Evolutionary conservation across 1,140 invertebrate species (phyloP).

Genomic region (Pseudomyrmex gracilis): DNA sequence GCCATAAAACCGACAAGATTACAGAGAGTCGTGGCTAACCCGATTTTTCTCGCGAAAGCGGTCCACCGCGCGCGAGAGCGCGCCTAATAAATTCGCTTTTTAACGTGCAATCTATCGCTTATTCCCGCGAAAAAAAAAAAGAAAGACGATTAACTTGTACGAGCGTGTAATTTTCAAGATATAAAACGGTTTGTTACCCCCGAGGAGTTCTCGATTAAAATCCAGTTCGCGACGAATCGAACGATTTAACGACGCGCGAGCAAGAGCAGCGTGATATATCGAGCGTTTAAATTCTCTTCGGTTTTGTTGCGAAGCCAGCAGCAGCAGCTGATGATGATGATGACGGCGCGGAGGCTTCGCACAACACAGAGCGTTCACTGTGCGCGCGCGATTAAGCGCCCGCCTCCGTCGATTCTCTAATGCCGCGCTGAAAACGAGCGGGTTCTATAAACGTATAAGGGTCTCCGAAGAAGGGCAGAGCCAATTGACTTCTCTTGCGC

Average conservation of each 20-base stretch:
- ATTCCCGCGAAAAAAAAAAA: neutral
- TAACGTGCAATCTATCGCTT: neutral
- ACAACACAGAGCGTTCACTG: slow-evolving; percentile 50
- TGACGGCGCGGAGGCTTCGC: too few species aligned
- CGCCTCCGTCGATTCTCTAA: slow-evolving; percentile 18
- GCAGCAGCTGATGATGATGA: neutral
- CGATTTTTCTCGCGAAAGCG: slow-evolving; percentile 54
- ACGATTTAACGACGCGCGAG: slow-evolving; percentile 22
- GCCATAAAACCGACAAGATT: slow-evolving; percentile 21
- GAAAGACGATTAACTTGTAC: neutral
- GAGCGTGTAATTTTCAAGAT: neutral
- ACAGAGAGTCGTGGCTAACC: neutral
- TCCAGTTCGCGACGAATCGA: neutral
- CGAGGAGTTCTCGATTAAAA: too few species aligned
- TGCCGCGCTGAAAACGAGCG: slow-evolving; percentile 16
- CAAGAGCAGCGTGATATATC: slow-evolving; percentile 31
- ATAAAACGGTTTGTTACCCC: too few species aligned
- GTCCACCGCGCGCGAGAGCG: neutral
- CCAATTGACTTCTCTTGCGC: slow-evolving; percentile 56
- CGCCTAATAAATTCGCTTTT: slow-evolving; percentile 7
- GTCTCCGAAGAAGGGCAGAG: slow-evolving; percentile 61
- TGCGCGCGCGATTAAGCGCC: slow-evolving; percentile 43
- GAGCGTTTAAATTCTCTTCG: slow-evolving; percentile 38
- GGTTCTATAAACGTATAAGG: slow-evolving; percentile 39
- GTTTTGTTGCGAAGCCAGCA: slow-evolving; percentile 33